Evolutionary conservation across 2,888 invertebrate genomes (phyloP), one percentile per base, ranked within the genome.

Genomic region (Sphinx pinastri): DNA sequence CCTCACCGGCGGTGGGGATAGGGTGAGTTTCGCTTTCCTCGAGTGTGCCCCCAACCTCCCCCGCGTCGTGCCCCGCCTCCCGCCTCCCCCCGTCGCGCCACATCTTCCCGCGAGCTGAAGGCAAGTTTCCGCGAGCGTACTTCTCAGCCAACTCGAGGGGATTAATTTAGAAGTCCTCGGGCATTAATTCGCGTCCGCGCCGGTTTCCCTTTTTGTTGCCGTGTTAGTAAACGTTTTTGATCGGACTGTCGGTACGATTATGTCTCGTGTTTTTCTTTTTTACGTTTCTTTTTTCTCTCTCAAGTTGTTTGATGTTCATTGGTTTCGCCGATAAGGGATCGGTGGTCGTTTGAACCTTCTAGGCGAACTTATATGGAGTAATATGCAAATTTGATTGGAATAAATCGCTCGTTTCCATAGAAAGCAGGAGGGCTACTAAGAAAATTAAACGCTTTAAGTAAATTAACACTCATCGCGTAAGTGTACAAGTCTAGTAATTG

Each of bases 11-110:
- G 84, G 86, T 86, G 84, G 85, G 83, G 81, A 84, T 77, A 77
- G 82, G 89, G 90, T 91, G 84, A 88, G 89, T 89, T 90, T 89
- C 90, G 90, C 90, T 90, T 90, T 89, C 83, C 91, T 84, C 86
- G 79, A 19, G 19, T 49, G 16, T 63, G 3, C 63, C 19, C 19
- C 11, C n/a, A 4, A 16, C 10, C 67, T 67, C 31, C n/a, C 60
- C 38, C 47, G 38, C 38, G 8, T 38, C 52, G 38, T 38, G 6
- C 68, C 55, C 19, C 31, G 25, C 25, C 25, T 25, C 25, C n/a
- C 55, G 45, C 31, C 51, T 14, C 49, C 68, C 25, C 49, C 58
- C 31, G 2, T 31, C 49, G 38, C 51, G 52, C 59, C 68, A 60
- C 58, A 52, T 38, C 68, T 59, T 59, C 51, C 59, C 68, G 68